Percentiles rank a stretch among this genome's conserved stretches.
phyloP scores from a whole-genome alignment of 1,140 invertebrate genomes.

The Heliconius hermathena region DNA sequence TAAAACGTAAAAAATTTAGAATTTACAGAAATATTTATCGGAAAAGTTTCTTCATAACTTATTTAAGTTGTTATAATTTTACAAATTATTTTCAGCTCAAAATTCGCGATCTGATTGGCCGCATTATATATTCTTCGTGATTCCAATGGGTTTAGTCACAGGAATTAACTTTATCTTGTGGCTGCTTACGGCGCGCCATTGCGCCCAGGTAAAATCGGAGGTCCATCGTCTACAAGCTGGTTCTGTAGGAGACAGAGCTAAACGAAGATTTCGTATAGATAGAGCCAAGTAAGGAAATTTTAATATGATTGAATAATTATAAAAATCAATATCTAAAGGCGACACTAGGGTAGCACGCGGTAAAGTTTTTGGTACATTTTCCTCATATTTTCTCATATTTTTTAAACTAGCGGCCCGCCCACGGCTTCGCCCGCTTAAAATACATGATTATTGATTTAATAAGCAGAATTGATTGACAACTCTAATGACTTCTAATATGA shows the following conservation, averaged over 20 bases:
- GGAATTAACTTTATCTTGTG: conserved; percentile 86
- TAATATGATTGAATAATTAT: neutral
- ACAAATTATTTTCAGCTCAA: conserved; percentile 60
- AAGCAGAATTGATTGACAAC: too few relatives aligned
- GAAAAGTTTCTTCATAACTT: too few relatives aligned
- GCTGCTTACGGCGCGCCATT: conserved; percentile 85
- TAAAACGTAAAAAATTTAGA: too few relatives aligned
- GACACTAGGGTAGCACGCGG: neutral
- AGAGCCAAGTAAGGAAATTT: conserved; percentile 83
- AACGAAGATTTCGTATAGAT: conserved; percentile 83
- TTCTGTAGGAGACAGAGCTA: conserved; percentile 76
- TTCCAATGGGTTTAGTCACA: conserved; percentile 84
- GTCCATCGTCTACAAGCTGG: conserved; percentile 84
- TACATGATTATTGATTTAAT: too few relatives aligned
- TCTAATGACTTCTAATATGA: too few relatives aligned
- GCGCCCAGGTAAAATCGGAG: conserved; percentile 86
- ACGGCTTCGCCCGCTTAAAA: too few relatives aligned
- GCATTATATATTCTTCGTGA: conserved; percentile 84
- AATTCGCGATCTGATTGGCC: conserved; percentile 67
- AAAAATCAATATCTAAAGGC: neutral
- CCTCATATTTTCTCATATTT: too few relatives aligned
- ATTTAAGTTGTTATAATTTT: neutral
- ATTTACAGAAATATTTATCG: too few relatives aligned
- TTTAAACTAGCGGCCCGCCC: too few relatives aligned
- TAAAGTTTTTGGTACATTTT: neutral